A percentile compares a stretch with the other conserved stretches of the same genome.
Conservation (phyloP, 2,888 invertebrate species). For the Apantesis nais region DNA sequence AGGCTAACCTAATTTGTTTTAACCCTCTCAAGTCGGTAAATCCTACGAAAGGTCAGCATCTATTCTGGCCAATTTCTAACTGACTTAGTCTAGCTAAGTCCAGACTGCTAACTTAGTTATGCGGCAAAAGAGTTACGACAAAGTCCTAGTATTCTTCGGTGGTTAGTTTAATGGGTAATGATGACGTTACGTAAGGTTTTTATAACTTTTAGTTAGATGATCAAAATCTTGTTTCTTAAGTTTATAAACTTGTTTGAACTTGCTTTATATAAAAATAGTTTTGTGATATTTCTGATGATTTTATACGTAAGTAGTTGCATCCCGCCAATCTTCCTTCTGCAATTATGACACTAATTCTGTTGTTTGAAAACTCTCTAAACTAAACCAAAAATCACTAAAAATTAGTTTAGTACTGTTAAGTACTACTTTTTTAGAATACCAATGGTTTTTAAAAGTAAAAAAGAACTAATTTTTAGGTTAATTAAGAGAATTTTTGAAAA, state of each 20-base stretch:
- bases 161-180: not conserved
- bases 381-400: no score
- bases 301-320: no score
- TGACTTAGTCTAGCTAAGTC: slow-evolving; percentile 2
- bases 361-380: no score
- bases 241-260: not conserved
- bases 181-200: not conserved
- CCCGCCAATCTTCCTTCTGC: no score
- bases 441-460: no score
- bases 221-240: not conserved
- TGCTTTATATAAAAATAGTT: no score
- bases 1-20: slow-evolving; percentile 12
- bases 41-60: slow-evolving; percentile 6
- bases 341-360: no score
- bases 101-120: slow-evolving; percentile 2
- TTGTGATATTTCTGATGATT: no score
- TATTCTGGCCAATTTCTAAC: slow-evolving; percentile 11
- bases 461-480: no score
- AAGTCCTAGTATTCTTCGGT: not conserved
- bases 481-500: no score
- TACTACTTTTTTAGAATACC: no score
- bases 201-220: not conserved
- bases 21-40: slow-evolving; percentile 6
- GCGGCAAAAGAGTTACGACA: not conserved
- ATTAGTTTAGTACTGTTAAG: no score